Evolutionary conservation across 2,797 vertebrate genomes (phyloP).

Genomic region (Zonotrichia albicollis): DNA sequence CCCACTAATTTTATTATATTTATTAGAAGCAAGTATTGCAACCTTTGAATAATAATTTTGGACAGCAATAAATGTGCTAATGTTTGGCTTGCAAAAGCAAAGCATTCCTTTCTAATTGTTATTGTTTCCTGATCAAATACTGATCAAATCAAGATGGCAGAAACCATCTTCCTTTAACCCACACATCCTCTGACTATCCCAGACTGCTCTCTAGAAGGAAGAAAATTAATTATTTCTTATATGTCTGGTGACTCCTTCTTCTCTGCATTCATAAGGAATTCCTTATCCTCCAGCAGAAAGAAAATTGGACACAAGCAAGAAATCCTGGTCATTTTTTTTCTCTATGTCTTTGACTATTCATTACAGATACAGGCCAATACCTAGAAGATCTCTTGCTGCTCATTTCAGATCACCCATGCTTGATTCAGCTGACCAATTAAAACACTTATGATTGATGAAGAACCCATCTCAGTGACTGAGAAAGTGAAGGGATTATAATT

Average conservation of each 20-base stretch:
- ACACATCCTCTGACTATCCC: neutral
- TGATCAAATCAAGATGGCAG: neutral
- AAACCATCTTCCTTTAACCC: neutral
- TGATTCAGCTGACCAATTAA: neutral
- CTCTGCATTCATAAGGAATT: neutral
- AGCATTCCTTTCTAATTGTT: neutral
- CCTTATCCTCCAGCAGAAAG: neutral
- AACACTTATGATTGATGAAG: neutral
- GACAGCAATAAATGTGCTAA: neutral
- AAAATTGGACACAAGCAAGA: neutral
- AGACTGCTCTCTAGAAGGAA: neutral
- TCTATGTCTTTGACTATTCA: neutral
- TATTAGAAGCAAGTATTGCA: constrained; percentile 43
- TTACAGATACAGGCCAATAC: neutral
- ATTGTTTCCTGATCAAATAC: neutral
- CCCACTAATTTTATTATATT: constrained; percentile 43
- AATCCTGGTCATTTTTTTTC: neutral
- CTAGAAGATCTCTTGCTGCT: neutral
- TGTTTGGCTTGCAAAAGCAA: neutral
- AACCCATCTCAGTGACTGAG: neutral
- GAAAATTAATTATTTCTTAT: neutral
- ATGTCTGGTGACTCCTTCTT: neutral
- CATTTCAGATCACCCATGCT: neutral
- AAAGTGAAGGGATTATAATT: neutral
- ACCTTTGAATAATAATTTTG: constrained; percentile 4